phyloP scores from a whole-genome alignment of 2,797 vertebrate species.

The Meda fulgida region DNA sequence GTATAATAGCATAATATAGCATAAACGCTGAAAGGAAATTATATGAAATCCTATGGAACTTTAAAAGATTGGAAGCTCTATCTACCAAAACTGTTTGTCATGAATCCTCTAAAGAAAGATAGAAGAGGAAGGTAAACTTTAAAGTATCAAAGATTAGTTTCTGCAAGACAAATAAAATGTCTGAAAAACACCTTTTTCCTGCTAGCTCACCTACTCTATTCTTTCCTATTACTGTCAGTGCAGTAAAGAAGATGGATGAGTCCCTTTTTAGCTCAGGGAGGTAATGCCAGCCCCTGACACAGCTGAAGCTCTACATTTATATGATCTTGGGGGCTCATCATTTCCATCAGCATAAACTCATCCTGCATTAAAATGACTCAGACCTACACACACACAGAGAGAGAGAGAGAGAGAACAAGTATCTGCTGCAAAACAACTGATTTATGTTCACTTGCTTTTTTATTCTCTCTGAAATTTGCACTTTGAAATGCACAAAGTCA shows the following conservation, averaged over 20 bases:
- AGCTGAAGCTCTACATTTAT: constrained; percentile 32
- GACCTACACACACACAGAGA: constrained; percentile 3
- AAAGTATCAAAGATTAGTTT: constrained; percentile 9
- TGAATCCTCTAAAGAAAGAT: background rate
- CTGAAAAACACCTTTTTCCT: background rate
- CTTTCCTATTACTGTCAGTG: constrained; percentile 20
- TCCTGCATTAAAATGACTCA: constrained; percentile 6
- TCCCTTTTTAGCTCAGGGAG: background rate
- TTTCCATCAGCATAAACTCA: constrained; percentile 19
- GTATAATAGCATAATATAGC: too few relatives aligned
- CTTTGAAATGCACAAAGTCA: constrained; percentile 8
- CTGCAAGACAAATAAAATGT: background rate
- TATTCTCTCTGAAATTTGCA: constrained; percentile 48
- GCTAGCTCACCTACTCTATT: constrained; percentile 10
- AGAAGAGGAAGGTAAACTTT: background rate
- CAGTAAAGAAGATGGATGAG: background rate
- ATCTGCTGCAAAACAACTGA: constrained; percentile 23
- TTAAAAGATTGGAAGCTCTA: too few relatives aligned
- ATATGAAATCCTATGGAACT: background rate
- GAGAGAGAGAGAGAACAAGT: too few relatives aligned
- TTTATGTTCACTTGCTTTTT: constrained; percentile 43
- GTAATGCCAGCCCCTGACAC: background rate
- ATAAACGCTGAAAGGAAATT: background rate
- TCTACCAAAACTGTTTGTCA: background rate
- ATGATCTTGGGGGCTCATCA: constrained; percentile 11